phyloP scores from a whole-genome alignment of 2,113 vertebrate genomes.

The Pristiophorus japonicus region DNA sequence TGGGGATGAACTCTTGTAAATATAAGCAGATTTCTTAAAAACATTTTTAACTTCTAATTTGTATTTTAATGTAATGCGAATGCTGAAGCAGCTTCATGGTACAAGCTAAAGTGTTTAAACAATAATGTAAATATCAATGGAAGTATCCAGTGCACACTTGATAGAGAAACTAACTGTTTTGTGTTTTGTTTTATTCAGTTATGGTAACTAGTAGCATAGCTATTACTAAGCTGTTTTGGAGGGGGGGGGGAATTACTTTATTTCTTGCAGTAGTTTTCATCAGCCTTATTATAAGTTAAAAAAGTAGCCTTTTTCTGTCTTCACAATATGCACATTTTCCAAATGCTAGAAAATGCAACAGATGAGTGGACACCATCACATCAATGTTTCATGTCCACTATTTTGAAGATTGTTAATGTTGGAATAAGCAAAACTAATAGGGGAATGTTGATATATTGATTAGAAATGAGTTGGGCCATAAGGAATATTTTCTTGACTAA shows the following conservation, averaged over 20 bases:
- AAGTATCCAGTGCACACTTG: slow-evolving; percentile 55
- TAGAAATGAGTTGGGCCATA: slow-evolving; percentile 73
- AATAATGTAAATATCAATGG: slow-evolving; percentile 80
- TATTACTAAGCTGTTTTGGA: neutral
- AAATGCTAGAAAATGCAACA: slow-evolving; percentile 65
- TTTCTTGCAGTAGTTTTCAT: slow-evolving; percentile 69
- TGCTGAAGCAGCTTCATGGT: slow-evolving; percentile 69
- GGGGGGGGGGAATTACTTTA: slow-evolving; percentile 46
- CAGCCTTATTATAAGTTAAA: slow-evolving; percentile 69
- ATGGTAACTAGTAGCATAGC: slow-evolving; percentile 7
- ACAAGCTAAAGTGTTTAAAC: slow-evolving; percentile 61
- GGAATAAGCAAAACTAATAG: slow-evolving; percentile 58
- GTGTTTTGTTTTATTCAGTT: slow-evolving; percentile 50
- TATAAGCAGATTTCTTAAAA: slow-evolving; percentile 74
- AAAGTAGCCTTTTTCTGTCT: slow-evolving; percentile 68
- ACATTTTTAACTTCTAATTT: slow-evolving; percentile 84
- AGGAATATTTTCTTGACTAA: slow-evolving; percentile 80
- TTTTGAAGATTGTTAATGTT: slow-evolving; percentile 69
- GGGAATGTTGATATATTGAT: slow-evolving; percentile 56
- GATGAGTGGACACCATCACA: slow-evolving; percentile 64
- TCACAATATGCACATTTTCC: slow-evolving; percentile 70
- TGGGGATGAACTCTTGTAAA: slow-evolving; percentile 72
- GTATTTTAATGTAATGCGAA: slow-evolving; percentile 74
- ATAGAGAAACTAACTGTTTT: slow-evolving; percentile 59
- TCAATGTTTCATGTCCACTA: slow-evolving; percentile 67